phyloP scores from a whole-genome alignment of 2,113 vertebrate genomes.

The Macrotis lagotis region DNA sequence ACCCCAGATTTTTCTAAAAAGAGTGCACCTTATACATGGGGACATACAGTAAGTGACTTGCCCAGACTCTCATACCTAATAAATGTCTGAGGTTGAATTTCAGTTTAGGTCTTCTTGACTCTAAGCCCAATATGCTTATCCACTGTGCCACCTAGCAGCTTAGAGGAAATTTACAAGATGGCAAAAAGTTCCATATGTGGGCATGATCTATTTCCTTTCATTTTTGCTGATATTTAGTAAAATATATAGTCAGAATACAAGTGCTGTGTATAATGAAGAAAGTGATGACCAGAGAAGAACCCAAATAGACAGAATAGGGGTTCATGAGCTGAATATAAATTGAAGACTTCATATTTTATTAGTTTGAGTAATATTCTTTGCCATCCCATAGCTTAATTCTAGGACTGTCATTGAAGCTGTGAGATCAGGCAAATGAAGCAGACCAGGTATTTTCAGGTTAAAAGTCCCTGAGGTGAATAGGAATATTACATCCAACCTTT shows the following conservation, averaged over 20 bases:
- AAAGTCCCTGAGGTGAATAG: neutral
- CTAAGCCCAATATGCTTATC: neutral
- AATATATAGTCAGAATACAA: neutral
- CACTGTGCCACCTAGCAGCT: neutral
- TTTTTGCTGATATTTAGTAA: neutral
- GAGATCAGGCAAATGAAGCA: neutral
- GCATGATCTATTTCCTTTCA: neutral
- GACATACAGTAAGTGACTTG: neutral
- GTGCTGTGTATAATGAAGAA: neutral
- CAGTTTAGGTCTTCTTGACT: neutral
- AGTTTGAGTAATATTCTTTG: neutral
- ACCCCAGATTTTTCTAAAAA: too few relatives aligned
- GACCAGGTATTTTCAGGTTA: neutral
- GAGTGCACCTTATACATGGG: too few relatives aligned
- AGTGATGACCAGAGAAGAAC: neutral
- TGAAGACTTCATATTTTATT: neutral
- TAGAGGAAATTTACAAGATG: neutral
- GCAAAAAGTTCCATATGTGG: neutral
- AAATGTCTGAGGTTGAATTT: neutral
- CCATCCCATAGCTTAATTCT: neutral
- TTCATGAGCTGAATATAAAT: neutral
- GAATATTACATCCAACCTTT: neutral
- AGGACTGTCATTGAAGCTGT: neutral
- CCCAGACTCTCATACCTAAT: neutral
- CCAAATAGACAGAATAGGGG: neutral